phyloP scores from a whole-genome alignment of 2,113 vertebrate species.

The Dicaeum eximium region DNA sequence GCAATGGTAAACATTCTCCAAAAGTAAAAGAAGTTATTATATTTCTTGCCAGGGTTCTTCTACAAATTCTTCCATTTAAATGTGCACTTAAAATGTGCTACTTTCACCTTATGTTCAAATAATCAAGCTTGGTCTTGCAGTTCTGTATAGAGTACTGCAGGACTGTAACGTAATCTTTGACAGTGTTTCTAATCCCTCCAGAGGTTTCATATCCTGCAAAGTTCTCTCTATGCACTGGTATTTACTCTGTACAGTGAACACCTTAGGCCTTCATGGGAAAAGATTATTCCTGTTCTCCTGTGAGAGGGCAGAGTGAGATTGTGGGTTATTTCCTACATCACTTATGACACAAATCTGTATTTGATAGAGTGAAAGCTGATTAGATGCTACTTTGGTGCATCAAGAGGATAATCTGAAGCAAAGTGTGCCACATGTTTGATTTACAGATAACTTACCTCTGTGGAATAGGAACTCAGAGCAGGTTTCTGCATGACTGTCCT shows the following conservation, averaged over 20 bases:
- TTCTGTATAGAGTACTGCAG: not conserved
- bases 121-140: not conserved
- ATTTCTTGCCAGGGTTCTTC: not conserved
- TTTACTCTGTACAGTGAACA: not conserved
- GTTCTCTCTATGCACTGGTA: not conserved
- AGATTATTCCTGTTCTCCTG: not conserved
- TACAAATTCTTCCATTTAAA: not conserved
- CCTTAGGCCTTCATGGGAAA: not conserved
- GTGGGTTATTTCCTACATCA: not conserved
- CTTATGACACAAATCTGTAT: not conserved
- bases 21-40: not conserved
- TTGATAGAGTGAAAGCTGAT: constrained; percentile 8
- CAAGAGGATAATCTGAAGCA: not conserved
- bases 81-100: not conserved
- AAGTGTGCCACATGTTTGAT: not conserved
- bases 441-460: not conserved
- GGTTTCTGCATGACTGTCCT: not conserved
- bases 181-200: not conserved
- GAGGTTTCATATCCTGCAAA: not conserved
- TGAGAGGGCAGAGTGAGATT: not conserved
- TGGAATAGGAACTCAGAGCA: not conserved
- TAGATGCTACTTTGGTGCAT: not conserved
- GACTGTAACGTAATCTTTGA: not conserved
- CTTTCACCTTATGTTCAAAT: not conserved
- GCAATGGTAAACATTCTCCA: not conserved